Evolutionary conservation across 2,888 invertebrate species (phyloP).

Genomic region (Chironomus tentans): DNA sequence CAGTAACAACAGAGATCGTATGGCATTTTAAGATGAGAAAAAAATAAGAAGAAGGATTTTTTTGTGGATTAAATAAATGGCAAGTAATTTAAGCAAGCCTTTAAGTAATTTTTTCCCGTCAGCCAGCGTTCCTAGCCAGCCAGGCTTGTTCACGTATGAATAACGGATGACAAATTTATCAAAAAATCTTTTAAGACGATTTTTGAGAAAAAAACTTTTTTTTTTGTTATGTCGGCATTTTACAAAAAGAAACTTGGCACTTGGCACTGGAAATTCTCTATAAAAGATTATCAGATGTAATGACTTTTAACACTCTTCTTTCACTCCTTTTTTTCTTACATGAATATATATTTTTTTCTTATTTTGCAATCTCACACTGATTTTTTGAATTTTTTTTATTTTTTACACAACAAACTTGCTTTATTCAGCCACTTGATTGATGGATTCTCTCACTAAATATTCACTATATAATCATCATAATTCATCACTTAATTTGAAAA

Average conservation of each 20-base stretch:
- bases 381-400: too few relatives aligned
- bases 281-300: not conserved
- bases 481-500: too few relatives aligned
- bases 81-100: not conserved
- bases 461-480: too few relatives aligned
- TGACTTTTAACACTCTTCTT: not conserved
- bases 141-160: not conserved
- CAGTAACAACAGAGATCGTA: too few relatives aligned
- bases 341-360: too few relatives aligned
- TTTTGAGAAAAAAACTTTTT: not conserved
- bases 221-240: not conserved
- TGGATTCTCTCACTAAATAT: too few relatives aligned
- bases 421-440: too few relatives aligned
- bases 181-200: not conserved
- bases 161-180: constrained; percentile 23
- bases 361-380: too few relatives aligned
- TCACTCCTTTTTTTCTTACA: not conserved
- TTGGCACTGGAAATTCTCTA: not conserved
- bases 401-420: too few relatives aligned
- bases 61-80: not conserved
- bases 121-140: not conserved
- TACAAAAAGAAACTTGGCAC: not conserved
- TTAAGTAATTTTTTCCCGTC: not conserved
- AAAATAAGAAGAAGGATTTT: not conserved
- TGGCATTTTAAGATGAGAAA: not conserved